Evolutionary conservation across 2,888 invertebrate genomes (phyloP), one percentile per base, ranked within the genome.

Genomic region (Asteroscopus sphinx): DNA sequence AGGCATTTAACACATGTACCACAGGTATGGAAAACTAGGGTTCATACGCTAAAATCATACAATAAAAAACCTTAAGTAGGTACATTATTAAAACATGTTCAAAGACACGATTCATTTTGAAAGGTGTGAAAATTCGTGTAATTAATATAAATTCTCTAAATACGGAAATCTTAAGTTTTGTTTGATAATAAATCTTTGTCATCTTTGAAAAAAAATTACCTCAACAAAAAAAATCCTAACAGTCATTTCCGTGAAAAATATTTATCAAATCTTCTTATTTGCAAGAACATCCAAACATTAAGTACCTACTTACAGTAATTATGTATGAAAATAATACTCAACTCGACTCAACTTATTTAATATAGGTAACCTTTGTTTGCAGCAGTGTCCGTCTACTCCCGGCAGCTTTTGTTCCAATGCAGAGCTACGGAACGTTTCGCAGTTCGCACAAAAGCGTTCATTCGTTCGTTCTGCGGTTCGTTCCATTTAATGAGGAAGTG

Each of bases 401-500:
- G 17, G 65, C 62, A 57, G 77, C 85, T 83, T 85, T 86, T 85
- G 84, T 87, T 76, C 80, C 73, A 66, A 67, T 61, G 72, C 74
- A 66, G 53, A 77, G 73, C 76, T 68, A 79, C 70, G 74, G 69
- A 72, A 79, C 77, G 73, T 73, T 69, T 80, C 67, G 55, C 72
- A 83, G 73, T 69, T 80, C 67, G 55, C 72, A 83, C 81, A 88
- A 86, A 84, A 81, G 77, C 79, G 30, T 69, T 61, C 63, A 44
- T 59, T 68, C 46, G 63, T 61, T 48, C 57, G 57, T 40, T 51
- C 66, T 65, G 57, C 36, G 57, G 80, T 80, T 82, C 82, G 86
- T 81, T 81, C 83, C 79, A 76, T 87, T 87, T 91, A 93, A 94
- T 91, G 88, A 93, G 93, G 93, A 93, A 93, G 87, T 89, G 92